Conservation (phyloP, 2,113 vertebrate species). For the Nothobranchius furzeri region DNA sequence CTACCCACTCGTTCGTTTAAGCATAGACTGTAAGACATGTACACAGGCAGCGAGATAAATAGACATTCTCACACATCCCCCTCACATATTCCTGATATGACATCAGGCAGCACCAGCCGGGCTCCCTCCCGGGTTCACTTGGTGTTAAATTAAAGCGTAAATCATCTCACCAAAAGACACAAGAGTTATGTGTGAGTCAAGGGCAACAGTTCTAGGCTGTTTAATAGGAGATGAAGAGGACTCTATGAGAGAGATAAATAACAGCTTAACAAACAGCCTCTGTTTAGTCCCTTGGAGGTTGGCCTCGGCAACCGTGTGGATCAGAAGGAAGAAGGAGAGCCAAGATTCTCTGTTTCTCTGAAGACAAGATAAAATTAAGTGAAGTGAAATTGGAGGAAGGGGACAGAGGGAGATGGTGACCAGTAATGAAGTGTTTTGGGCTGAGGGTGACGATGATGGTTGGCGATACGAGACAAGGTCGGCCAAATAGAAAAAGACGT, state of each 20-base stretch:
- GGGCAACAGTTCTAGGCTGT: conserved; percentile 73
- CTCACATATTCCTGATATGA: conserved; percentile 61
- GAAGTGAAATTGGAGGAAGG: conserved; percentile 55
- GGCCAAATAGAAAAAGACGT: conserved; percentile 39
- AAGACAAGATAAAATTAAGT: conserved; percentile 69
- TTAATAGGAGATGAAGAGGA: conserved; percentile 73
- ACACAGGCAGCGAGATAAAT: conserved; percentile 24
- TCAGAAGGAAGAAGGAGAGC: conserved; percentile 64
- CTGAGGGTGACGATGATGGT: conserved; percentile 35
- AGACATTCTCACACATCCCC: conserved; percentile 40
- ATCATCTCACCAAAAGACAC: conserved; percentile 72
- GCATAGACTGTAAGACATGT: conserved; percentile 14
- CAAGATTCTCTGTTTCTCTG: conserved; percentile 60
- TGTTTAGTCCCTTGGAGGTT: conserved; percentile 63
- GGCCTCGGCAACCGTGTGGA: conserved; percentile 57
- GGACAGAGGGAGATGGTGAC: conserved; percentile 47
- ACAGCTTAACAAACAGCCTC: conserved; percentile 73
- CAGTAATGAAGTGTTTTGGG: conserved; percentile 38
- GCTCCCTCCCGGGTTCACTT: conserved; percentile 59
- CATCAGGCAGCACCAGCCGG: conserved; percentile 58
- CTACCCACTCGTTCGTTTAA: conserved; percentile 49
- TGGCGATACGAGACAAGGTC: conserved; percentile 57
- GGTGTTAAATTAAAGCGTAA: conserved; percentile 73
- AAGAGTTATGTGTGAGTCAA: conserved; percentile 75
- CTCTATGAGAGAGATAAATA: conserved; percentile 79